Percentiles rank a stretch among this genome's conserved stretches.
phyloP scores from a whole-genome alignment of 1,140 invertebrate genomes.

The Meloidogyne exigua region DNA sequence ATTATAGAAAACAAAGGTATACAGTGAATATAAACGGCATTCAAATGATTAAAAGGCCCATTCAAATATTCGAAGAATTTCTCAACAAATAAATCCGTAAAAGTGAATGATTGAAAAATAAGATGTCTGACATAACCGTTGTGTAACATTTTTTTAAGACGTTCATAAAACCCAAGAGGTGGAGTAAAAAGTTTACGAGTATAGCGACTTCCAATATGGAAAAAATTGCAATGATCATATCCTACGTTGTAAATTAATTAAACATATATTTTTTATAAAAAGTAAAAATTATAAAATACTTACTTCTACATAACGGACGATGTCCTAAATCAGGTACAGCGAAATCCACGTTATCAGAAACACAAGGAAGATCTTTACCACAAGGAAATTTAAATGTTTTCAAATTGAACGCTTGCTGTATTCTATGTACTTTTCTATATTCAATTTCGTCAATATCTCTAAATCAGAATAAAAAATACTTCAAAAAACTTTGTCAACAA shows the following conservation, averaged over 20 bases:
- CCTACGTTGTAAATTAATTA: background rate
- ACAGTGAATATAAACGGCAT: slow-evolving; percentile 13
- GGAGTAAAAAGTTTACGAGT: slow-evolving; percentile 35
- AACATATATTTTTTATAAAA: background rate
- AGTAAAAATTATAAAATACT: background rate
- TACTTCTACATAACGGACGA: slow-evolving; percentile 9
- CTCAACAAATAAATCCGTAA: slow-evolving; percentile 36
- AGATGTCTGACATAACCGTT: slow-evolving; percentile 22
- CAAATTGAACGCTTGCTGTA: background rate
- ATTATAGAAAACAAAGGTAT: background rate
- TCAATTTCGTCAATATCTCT: slow-evolving; percentile 28
- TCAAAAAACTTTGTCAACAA: slow-evolving; percentile 10
- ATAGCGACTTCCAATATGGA: slow-evolving; percentile 8
- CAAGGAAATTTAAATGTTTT: slow-evolving; percentile 9
- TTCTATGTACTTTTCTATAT: background rate
- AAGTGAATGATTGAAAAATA: slow-evolving; percentile 31
- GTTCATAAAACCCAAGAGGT: slow-evolving; percentile 32
- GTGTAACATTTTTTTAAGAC: slow-evolving; percentile 24
- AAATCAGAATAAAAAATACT: background rate
- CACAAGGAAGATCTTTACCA: background rate
- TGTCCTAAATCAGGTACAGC: background rate
- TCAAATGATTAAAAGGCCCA: background rate
- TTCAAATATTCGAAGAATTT: slow-evolving; percentile 25
- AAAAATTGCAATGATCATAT: background rate
- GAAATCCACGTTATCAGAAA: background rate